These are phyloP conservation scores for Chunga burmeisteri DNA, from an alignment of 2,113 vertebrate species.

Conservation along the genomic window DNA sequence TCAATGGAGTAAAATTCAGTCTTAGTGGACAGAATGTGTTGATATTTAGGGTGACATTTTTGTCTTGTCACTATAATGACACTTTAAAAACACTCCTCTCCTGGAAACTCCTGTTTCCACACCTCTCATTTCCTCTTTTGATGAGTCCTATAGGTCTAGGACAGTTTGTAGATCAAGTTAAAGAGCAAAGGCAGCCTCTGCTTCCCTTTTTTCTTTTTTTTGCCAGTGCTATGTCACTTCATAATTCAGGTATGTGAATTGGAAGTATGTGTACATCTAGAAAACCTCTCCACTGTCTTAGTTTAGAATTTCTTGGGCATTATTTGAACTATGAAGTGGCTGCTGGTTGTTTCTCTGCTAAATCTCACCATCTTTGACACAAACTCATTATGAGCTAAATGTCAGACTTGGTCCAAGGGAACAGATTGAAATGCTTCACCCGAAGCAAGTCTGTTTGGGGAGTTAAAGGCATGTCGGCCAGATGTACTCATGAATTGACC, in stretches of 20 bases:
- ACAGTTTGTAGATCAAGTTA: fast-evolving
- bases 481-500: not conserved
- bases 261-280: not conserved
- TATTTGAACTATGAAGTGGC: not conserved
- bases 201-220: not conserved
- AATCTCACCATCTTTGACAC: not conserved
- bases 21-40: not conserved
- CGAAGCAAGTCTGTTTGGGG: not conserved
- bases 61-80: not conserved
- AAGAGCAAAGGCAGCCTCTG: not conserved
- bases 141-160: not conserved
- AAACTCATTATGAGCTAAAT: not conserved
- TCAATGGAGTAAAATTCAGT: not conserved
- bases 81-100: not conserved
- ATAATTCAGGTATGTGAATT: not conserved
- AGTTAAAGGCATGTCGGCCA: not conserved
- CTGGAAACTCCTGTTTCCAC: not conserved
- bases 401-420: not conserved
- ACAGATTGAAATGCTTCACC: not conserved
- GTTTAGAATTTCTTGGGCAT: not conserved
- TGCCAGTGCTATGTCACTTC: not conserved
- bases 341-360: not conserved
- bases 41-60: not conserved
- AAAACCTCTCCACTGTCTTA: not conserved
- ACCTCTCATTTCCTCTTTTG: not conserved